phyloP scores from a whole-genome alignment of 1,140 invertebrate genomes.

The Brachionus sp. region DNA sequence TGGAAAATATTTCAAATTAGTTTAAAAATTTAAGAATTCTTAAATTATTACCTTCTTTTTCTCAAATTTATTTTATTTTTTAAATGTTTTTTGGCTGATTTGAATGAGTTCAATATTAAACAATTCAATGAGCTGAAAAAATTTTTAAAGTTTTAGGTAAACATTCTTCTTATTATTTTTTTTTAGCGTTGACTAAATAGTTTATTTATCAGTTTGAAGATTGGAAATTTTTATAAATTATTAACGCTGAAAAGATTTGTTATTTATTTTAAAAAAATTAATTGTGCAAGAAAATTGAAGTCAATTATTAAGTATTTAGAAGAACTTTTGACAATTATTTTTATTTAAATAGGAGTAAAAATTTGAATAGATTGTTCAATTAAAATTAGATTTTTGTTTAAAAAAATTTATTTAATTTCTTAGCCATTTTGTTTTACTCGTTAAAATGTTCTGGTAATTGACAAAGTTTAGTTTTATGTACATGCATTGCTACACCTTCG shows the following conservation, averaged over 20 bases:
- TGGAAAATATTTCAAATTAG: not conserved
- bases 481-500: conserved; percentile 91
- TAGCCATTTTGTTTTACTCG: not conserved
- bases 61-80: no score
- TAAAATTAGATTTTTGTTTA: not conserved
- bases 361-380: not conserved
- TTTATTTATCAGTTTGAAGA: no score
- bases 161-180: no score
- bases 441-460: conserved; percentile 25
- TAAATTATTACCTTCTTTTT: not conserved
- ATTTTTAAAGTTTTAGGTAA: no score
- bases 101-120: no score
- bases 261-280: not conserved
- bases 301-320: not conserved
- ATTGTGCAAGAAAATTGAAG: not conserved
- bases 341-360: not conserved
- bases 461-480: conserved; percentile 62
- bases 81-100: no score
- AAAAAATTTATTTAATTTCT: no score
- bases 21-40: not conserved
- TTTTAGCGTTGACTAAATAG: no score
- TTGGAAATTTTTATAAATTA: no score
- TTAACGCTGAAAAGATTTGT: not conserved
- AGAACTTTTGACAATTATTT: not conserved
- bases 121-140: no score